phyloP scores from a whole-genome alignment of 2,888 invertebrate species.

The Yponomeuta evonymella region DNA sequence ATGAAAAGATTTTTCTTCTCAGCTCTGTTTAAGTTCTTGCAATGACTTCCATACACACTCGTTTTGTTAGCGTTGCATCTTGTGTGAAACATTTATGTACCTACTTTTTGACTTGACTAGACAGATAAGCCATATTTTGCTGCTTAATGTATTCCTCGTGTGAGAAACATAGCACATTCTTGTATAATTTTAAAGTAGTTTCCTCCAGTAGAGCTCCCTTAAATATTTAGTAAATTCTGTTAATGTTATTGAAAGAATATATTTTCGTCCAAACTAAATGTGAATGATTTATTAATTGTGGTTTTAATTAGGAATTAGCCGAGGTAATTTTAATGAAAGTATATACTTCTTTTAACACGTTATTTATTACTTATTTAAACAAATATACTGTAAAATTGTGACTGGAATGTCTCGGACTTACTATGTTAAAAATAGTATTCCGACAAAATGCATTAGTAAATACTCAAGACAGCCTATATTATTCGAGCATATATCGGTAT shows the following conservation, averaged over 20 bases:
- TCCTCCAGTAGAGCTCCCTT: neutral
- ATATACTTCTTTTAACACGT: neutral
- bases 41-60: slow-evolving; percentile 5
- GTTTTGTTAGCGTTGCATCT: neutral
- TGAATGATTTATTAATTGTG: neutral
- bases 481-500: neutral
- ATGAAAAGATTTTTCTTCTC: neutral
- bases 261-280: neutral
- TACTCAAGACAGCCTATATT: neutral
- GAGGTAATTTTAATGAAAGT: neutral
- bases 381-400: neutral
- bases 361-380: neutral
- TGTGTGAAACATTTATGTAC: neutral
- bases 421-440: neutral
- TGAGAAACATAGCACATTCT: neutral
- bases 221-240: neutral
- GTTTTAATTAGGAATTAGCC: neutral
- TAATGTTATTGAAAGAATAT: neutral
- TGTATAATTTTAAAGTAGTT: neutral
- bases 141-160: neutral
- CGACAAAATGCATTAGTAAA: neutral
- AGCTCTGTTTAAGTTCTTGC: neutral
- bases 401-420: neutral
- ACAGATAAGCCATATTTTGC: neutral
- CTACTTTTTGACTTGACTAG: neutral